Evolutionary conservation across 1,140 invertebrate genomes (phyloP), one percentile per base, ranked within the genome.

Genomic region (Conus betulinus): DNA sequence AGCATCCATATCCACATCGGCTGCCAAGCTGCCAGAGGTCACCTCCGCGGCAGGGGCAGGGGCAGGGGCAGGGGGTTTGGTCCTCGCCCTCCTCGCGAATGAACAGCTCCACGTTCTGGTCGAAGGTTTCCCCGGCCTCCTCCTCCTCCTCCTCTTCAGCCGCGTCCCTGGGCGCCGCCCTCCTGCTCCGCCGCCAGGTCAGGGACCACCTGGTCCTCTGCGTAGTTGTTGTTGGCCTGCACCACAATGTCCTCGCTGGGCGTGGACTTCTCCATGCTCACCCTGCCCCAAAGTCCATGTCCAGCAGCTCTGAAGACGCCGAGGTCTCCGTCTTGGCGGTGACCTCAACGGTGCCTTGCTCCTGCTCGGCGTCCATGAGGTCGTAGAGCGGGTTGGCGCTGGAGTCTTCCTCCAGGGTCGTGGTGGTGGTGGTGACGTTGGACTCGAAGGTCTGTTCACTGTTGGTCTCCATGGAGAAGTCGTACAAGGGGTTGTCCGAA

Each of bases 331-430:
- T 79, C 17, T 79, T 79, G 76, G 76, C 1, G 76, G 39, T 13
- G 7, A 51, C 10, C 76, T 79, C 76, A 5, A 79, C 2, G 10
- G 25, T 15, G 23, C 71, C 78, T 11, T n/a, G 84, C 8, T 90
- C 88, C 87, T 84, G 88, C 39, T 60, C 57, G 8, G 57, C 57
- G 57, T 90, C 81, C 85, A 85, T 88, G 67, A 91, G 82, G 82
- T 89, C 88, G 55, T 89, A 89, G 84, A 89, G 84, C n/a, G 88
- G 88, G 79, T 89, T 89, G 52, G 85, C 85, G 74, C 85, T 87
- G 85, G 51, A 27, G 7, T 63, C 27, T 20, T 63, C 82, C n/a
- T 84, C 82, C 17, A 3, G 23, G 0, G 25, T 11, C 55, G 82
- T 84, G 55, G 82, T 87, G 60, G 63, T 85, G 15, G 71, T 27